These are phyloP conservation scores for Ammospiza caudacuta DNA, from an alignment of 2,113 vertebrate species.

Conservation along the genomic window DNA sequence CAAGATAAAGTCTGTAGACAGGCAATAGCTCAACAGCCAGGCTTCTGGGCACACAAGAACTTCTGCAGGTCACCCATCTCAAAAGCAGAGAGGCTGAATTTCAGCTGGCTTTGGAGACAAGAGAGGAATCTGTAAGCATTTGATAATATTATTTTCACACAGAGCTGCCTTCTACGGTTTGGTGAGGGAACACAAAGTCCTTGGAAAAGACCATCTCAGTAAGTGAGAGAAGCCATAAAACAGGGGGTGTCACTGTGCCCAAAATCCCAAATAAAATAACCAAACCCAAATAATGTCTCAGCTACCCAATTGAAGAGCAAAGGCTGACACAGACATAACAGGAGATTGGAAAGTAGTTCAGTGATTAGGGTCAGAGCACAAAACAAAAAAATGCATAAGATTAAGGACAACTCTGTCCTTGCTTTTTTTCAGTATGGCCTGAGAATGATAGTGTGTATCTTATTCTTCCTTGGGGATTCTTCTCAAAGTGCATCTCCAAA, in stretches of 20 bases:
- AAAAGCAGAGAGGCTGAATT: not conserved
- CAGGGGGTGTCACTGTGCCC: fast-evolving
- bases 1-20: not conserved
- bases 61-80: not conserved
- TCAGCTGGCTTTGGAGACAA: not conserved
- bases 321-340: not conserved
- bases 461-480: not conserved
- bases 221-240: not conserved
- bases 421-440: not conserved
- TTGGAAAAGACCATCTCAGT: not conserved
- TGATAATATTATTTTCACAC: not conserved
- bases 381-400: not conserved
- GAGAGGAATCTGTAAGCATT: not conserved
- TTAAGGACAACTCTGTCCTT: not conserved
- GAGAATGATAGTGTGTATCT: not conserved
- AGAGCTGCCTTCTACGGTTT: not conserved
- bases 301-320: not conserved
- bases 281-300: not conserved
- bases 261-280: not conserved
- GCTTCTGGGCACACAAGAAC: not conserved
- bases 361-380: not conserved
- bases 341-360: not conserved
- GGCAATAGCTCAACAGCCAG: not conserved
- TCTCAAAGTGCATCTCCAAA: not conserved
- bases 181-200: not conserved